Evolutionary conservation across 2,797 vertebrate species (phyloP), one percentile per base, ranked within the genome.

Genomic region (Menidia menidia): DNA sequence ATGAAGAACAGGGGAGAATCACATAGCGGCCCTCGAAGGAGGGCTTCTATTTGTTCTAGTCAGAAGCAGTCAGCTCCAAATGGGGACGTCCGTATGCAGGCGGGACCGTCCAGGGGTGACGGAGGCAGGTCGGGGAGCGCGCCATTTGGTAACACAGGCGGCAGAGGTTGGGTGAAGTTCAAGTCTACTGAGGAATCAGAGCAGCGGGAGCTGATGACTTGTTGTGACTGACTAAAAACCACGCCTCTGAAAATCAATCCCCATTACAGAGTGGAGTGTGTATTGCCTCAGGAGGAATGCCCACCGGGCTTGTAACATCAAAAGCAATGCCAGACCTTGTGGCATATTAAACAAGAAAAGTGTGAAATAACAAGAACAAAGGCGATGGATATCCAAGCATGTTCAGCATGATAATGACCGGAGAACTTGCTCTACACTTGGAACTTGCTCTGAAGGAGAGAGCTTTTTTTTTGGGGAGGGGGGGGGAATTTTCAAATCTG

Each of bases 181-280:
- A 74, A 12, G 69, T 81, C 82, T 42, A 45, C 30, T 1, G 75
- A 66, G 82, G 55, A 82, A 76, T 63, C 68, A 51, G 71, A 74
- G 52, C 71, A 73, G 67, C 52, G 4, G 56, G 65, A 64, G 70
- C 42, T 54, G 56, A 54, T 1, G 15, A 78, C 84, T 81, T 62
- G 67, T 84, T 81, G 75, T 47, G 69, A 74, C 44, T 69, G 77
- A 80, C 72, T 73, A 77, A 68, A 63, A 86, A 83, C 64, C 80
- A 73, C 65, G 31, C 72, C 75, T 89, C 77, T 88, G 83, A 83
- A 91, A 90, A 91, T 91, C 87, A 88, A 85, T 87, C 66, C 51
- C 82, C 78, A 81, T 87, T 84, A 89, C 75, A 60, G n/a, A 74
- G 69, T 45, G 72, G 75, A 70, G 81, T 73, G 56, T 44, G 25